phyloP scores from a whole-genome alignment of 2,113 vertebrate genomes.

The Elaphurus davidianus region DNA sequence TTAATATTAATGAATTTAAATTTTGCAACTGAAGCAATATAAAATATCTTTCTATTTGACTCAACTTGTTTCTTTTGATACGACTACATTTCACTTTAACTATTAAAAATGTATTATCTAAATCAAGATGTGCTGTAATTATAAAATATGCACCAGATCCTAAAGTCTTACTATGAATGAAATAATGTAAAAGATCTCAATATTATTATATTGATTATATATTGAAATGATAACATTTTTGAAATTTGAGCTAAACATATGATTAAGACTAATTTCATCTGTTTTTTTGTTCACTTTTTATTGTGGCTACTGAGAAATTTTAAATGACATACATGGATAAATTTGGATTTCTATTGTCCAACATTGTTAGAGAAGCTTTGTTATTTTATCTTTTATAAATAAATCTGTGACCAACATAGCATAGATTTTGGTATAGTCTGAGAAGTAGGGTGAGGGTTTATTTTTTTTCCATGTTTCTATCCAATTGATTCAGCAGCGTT shows the following conservation, averaged over 20 bases:
- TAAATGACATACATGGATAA: background rate
- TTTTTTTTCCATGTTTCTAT: background rate
- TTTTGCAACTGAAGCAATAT: background rate
- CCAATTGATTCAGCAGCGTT: background rate
- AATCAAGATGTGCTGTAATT: background rate
- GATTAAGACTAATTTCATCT: background rate
- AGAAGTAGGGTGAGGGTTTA: background rate
- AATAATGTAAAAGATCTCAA: background rate
- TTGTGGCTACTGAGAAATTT: background rate
- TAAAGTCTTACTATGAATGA: background rate
- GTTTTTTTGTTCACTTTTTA: background rate
- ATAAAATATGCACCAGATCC: background rate
- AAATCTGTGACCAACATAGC: background rate
- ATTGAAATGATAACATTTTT: background rate
- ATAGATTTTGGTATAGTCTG: background rate
- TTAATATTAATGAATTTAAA: background rate
- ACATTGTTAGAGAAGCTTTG: background rate
- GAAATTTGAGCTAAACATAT: background rate
- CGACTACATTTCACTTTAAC: background rate
- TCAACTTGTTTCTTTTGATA: background rate
- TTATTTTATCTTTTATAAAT: background rate
- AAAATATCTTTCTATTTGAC: background rate
- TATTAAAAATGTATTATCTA: background rate
- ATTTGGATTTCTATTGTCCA: background rate
- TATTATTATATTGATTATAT: background rate